Base-by-base conservation (phyloP, 2,888 invertebrate genomes). In the Drosophila kuntzei region DNA sequence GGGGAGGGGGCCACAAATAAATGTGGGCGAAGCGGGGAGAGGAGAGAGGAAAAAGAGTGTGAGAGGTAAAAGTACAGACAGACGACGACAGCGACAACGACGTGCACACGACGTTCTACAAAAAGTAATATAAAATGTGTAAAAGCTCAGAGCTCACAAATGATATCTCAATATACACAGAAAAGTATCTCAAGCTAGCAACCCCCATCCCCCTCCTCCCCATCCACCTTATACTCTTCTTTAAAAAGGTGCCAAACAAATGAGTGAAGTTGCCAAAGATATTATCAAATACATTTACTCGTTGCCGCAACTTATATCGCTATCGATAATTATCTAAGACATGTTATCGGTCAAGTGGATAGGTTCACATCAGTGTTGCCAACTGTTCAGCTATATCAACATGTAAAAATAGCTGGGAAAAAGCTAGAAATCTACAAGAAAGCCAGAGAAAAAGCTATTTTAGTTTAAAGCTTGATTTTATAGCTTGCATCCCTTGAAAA, bases 91-190 rank as follows among this genome's bases (percentile, higher is more conserved):
- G 8, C 27, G 27, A 25, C 27, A 27, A 27, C 54, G 12, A 61
- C 20, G 12, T 32, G 11, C 25, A 46, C 34, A 41, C 41, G 41
- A 14, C 43, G 46, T 44, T 62, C 18, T 18, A 51, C 44, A 41
- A 64, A 62, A 63, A 44, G 55, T 67, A 57, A 60, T 29, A 51
- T 47, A 47, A 49, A 59, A 34, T 44, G 44, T 69, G 53, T 36
- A 47, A 62, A 47, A 63, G 64, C 49, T 49, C 43, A 18, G 36
- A 54, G 53, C 51, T 61, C 44, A 34, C 36, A 64, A 60, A 64
- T 61, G 37, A 64, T 53, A 64, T 65, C 53, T 62, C 53, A 62
- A 65, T 65, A 53, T 20, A 50, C 16, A 14, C 7, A 11, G 11
- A 27, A 29, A 43, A 43, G 44, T 32, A 43, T 53, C 53, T 34